Evolutionary conservation across 2,888 invertebrate genomes (phyloP).

Genomic region (Agrochola macilenta): DNA sequence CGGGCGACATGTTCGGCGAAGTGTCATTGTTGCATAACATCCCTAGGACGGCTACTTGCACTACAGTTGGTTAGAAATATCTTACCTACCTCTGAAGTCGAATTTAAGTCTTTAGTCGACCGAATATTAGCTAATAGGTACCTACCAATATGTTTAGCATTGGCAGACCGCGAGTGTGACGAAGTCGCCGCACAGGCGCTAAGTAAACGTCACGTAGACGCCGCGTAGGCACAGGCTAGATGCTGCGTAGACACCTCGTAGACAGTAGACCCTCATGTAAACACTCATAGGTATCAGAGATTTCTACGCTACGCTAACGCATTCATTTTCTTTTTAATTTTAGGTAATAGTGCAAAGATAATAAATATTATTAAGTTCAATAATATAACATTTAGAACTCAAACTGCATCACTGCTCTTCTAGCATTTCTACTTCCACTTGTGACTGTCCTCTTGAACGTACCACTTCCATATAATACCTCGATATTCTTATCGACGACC

Average conservation of each 20-base stretch:
- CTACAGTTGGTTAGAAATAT: constrained; percentile 86
- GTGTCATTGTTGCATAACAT: constrained; percentile 91
- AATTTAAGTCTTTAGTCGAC: not conserved
- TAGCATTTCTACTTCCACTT: not conserved
- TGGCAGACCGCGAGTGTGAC: not conserved
- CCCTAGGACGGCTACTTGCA: constrained; percentile 91
- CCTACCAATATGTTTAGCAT: not conserved
- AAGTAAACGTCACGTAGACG: not conserved
- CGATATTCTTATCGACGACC: not conserved
- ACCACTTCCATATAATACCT: too few species aligned
- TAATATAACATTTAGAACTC: not conserved
- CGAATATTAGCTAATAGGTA: not conserved
- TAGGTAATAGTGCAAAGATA: not conserved
- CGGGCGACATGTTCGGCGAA: constrained; percentile 93
- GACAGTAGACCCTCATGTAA: not conserved
- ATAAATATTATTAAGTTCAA: not conserved
- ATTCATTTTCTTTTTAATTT: not conserved
- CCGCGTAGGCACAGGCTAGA: not conserved
- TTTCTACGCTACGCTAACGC: not conserved
- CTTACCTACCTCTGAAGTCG: not conserved
- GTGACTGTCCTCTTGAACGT: not conserved
- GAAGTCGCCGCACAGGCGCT: not conserved
- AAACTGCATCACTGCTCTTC: not conserved
- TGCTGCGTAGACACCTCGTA: not conserved
- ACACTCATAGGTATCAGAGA: not conserved